Evolutionary conservation across 2,888 invertebrate genomes (phyloP), one percentile per base, ranked within the genome.

Genomic region (Hemicrepidius hirtus): DNA sequence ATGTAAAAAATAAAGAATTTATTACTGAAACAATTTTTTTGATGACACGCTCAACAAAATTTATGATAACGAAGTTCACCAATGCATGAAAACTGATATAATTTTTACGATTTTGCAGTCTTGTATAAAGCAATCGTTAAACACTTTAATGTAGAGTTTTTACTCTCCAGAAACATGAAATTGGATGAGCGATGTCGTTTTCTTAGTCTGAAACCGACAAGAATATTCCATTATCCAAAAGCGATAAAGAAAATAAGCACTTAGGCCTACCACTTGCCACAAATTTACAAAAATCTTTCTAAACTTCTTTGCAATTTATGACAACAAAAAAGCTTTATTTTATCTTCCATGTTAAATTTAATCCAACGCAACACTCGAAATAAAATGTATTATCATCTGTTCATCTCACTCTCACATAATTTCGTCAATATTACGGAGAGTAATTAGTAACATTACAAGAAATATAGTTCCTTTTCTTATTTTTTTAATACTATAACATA

Each of bases 161-260:
- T 46, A 46, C 46, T 20, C 46, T 18, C 20, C 16, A 18, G 18
- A 18, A 28, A 32, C 13, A 28, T 28, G 53, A 53, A 53, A 28
- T 53, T 12, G 44, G 32, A 32, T n/a, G 53, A 32, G 32, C 6
- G 28, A 12, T 21, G 18, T 49, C 21, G 49, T 55, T 28, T 55
- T 55, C 12, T 32, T 37, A 13, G 13, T 9, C 16, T 57, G 3
- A 32, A 10, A 10, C 12, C 12, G 35, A 57, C 57, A 40, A 18
- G 57, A n/a, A 1, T 57, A 37, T 57, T 57, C 57, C 57, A 57
- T 57, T 57, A 57, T 35, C 18, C 1, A 12, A 50, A 37, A 3
- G 9, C 20, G 35, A 57, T 57, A 37, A 57, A 37, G 20, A 40
- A 57, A 35, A 18, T 32, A 57, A 57, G 13, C 13, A 20, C 37